A percentile compares a stretch with the other conserved stretches of the same genome.
Evolutionary conservation across 2,888 invertebrate species (phyloP).

Genomic region (Oxycera nigricornis): DNA sequence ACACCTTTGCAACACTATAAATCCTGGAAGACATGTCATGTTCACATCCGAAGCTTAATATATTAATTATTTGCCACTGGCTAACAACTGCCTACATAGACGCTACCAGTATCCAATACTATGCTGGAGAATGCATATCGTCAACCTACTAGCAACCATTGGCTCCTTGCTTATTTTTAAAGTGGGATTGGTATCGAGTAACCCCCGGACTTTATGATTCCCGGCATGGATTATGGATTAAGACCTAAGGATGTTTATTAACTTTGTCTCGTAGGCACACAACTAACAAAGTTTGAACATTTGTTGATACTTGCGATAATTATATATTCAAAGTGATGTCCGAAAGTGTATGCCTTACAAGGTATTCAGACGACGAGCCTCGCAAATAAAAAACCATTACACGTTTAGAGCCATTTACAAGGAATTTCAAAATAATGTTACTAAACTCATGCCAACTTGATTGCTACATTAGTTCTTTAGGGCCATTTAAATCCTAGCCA

Average conservation of each 20-base stretch:
- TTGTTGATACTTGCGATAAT: not conserved
- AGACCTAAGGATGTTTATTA: conserved; percentile 12
- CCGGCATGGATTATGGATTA: conserved; percentile 16
- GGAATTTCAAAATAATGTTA: too few species aligned
- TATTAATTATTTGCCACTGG: conserved; percentile 38
- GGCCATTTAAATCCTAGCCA: too few species aligned
- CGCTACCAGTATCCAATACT: not conserved
- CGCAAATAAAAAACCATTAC: too few species aligned
- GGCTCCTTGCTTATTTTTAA: not conserved
- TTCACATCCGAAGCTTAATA: conserved; percentile 27
- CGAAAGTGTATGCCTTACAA: too few species aligned
- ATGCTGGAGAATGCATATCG: conserved; percentile 1
- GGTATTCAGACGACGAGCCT: too few species aligned
- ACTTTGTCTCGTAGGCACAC: too few species aligned
- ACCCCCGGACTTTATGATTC: conserved; percentile 23
- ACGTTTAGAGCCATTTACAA: too few species aligned
- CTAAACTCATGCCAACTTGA: too few species aligned
- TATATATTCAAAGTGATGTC: not conserved
- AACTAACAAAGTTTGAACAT: not conserved
- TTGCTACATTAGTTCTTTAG: too few species aligned
- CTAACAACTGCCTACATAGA: conserved; percentile 20
- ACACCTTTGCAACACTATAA: conserved; percentile 27
- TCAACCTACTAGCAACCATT: not conserved
- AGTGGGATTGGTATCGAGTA: conserved; percentile 7
- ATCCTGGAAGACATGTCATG: conserved; percentile 18